phyloP scores from a whole-genome alignment of 2,113 vertebrate genomes.

The Myotis davidii region DNA sequence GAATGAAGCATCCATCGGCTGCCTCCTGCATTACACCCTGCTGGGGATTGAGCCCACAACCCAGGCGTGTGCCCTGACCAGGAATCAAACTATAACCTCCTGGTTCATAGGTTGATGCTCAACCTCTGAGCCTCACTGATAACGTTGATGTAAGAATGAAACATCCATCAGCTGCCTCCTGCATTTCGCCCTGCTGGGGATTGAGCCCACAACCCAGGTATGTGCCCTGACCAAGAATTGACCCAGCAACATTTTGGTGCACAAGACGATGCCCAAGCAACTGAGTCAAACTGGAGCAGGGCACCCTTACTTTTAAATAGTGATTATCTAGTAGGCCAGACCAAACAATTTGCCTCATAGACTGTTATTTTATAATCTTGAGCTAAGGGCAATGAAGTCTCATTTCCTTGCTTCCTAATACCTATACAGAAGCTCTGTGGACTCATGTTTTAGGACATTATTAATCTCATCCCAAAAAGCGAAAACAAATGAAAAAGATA shows the following conservation, averaged over 20 bases:
- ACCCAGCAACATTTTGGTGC: neutral
- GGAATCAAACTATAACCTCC: too few relatives aligned
- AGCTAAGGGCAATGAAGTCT: neutral
- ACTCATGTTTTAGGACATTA: neutral
- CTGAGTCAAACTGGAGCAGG: neutral
- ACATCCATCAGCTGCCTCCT: neutral
- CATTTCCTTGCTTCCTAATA: neutral
- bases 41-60: neutral
- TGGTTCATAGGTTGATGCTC: too few relatives aligned
- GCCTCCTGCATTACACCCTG: neutral
- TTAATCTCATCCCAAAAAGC: neutral
- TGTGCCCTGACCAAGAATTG: neutral
- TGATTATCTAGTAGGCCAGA: neutral
- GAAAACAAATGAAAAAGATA: slow-evolving; percentile 14
- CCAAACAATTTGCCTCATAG: neutral
- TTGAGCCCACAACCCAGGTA: neutral
- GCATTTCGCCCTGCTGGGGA: neutral
- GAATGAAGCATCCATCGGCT: neutral
- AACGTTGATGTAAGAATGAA: neutral
- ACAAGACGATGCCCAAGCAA: neutral
- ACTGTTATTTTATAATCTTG: neutral
- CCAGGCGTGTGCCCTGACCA: neutral
- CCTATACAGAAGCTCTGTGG: neutral
- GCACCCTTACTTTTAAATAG: neutral
- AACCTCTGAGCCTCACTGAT: too few relatives aligned